Evolutionary conservation across 2,113 vertebrate species (phyloP).

Genomic region (Sialia sialis): DNA sequence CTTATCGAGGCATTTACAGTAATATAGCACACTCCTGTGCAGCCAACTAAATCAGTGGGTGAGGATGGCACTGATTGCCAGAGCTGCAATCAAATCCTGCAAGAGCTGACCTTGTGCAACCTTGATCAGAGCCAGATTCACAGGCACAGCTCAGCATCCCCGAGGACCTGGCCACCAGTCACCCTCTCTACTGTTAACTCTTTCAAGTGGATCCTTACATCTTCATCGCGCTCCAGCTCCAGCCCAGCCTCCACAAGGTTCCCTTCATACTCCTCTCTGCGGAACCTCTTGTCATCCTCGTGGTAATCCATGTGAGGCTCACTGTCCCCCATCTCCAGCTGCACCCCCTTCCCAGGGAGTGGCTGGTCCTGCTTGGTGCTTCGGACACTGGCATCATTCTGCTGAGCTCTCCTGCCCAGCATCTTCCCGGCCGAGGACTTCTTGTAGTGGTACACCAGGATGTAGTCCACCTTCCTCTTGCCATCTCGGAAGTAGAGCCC

Average conservation of each 20-base stretch:
- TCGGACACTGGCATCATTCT: slow-evolving; percentile 65
- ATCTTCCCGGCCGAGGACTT: slow-evolving; percentile 65
- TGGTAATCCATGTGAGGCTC: slow-evolving; percentile 77
- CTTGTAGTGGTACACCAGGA: slow-evolving; percentile 88
- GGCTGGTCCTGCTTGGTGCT: slow-evolving; percentile 67
- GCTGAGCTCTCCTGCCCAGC: slow-evolving; percentile 52
- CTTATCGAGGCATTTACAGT: background rate
- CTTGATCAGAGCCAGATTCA: background rate
- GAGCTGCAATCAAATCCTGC: background rate
- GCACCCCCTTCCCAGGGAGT: slow-evolving; percentile 63
- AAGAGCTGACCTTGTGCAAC: background rate
- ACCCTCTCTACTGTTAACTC: background rate
- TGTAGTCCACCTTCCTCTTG: slow-evolving; percentile 87
- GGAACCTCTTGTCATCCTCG: slow-evolving; percentile 85
- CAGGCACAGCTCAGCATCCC: background rate
- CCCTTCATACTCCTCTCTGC: slow-evolving; percentile 87
- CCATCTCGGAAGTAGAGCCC: slow-evolving; percentile 90
- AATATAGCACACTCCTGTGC: background rate
- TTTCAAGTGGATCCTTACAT: slow-evolving; percentile 68
- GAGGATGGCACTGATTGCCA: background rate
- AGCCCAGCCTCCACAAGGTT: slow-evolving; percentile 89
- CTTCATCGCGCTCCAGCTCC: slow-evolving; percentile 89
- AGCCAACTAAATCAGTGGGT: background rate
- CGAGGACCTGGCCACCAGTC: background rate
- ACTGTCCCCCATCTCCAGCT: slow-evolving; percentile 68